phyloP scores from a whole-genome alignment of 1,140 invertebrate genomes.

The Drosophila auraria region DNA sequence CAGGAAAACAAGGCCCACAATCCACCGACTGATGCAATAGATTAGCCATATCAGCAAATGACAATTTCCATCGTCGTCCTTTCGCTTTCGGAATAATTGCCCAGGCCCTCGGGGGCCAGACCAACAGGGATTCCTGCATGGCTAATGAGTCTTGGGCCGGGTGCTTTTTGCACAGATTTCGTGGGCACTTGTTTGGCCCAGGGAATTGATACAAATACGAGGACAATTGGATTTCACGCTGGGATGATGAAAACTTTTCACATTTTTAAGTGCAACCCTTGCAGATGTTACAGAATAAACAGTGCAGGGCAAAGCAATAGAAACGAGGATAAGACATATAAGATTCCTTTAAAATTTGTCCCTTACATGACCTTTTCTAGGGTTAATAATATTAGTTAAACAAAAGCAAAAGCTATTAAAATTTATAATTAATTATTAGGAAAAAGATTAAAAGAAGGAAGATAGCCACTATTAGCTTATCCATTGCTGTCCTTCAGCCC shows the following conservation, averaged over 20 bases:
- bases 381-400: too few relatives aligned
- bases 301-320: neutral
- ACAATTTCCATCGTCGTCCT: conserved; percentile 34
- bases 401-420: too few relatives aligned
- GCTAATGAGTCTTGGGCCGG: conserved; percentile 51
- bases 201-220: conserved; percentile 36
- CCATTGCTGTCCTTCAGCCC: neutral
- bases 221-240: conserved; percentile 57
- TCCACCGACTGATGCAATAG: conserved; percentile 56
- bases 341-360: neutral
- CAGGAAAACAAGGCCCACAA: conserved; percentile 18
- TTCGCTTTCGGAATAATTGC: conserved; percentile 56
- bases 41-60: conserved; percentile 64
- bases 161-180: conserved; percentile 52
- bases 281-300: conserved; percentile 15
- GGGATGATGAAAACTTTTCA: conserved; percentile 40
- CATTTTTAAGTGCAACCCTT: conserved; percentile 62
- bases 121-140: conserved; percentile 28
- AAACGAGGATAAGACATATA: too few relatives aligned
- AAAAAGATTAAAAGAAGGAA: too few relatives aligned
- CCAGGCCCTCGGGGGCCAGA: conserved; percentile 31
- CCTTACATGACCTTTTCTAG: too few relatives aligned
- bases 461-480: neutral
- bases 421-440: too few relatives aligned
- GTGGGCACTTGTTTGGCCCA: conserved; percentile 15